Percentiles rank a stretch among this genome's conserved stretches.
Conservation (phyloP, 2,113 vertebrate species). For the Dunckerocampus dactyliophorus region DNA sequence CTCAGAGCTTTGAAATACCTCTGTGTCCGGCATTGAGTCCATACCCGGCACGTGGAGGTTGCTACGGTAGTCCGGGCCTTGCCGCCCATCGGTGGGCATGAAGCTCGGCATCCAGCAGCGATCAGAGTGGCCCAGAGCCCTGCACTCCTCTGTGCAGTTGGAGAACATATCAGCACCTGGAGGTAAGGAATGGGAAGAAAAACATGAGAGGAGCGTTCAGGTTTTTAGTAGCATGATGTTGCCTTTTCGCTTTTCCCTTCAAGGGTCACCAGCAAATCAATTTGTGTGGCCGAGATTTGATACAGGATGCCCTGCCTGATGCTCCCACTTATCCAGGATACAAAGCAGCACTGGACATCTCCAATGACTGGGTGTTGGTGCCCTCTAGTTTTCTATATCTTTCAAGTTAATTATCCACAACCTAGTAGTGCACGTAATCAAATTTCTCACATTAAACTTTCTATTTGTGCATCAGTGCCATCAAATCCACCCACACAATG, state of each 20-base stretch:
- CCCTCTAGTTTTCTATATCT: too few relatives aligned
- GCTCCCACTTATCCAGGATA: too few relatives aligned
- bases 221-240: not conserved
- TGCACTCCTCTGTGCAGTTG: conserved; percentile 99
- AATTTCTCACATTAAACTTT: not conserved
- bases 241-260: too few relatives aligned
- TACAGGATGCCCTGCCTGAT: too few relatives aligned
- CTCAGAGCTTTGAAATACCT: conserved; percentile 91
- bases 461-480: not conserved
- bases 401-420: too few relatives aligned
- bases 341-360: too few relatives aligned
- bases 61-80: conserved; percentile 96
- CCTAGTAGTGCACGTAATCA: too few relatives aligned
- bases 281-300: too few relatives aligned
- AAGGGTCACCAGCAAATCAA: too few relatives aligned
- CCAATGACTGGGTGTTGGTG: too few relatives aligned
- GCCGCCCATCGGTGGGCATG: conserved; percentile 88
- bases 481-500: conserved; percentile 13
- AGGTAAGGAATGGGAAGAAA: not conserved
- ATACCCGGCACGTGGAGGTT: conserved; percentile 98
- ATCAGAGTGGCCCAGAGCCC: conserved; percentile 97
- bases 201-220: not conserved
- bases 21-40: conserved; percentile 97
- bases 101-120: conserved; percentile 99
- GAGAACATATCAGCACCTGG: conserved; percentile 94